Base-by-base conservation (phyloP, 1,140 invertebrate species). In the Leptopilina clavipes region DNA sequence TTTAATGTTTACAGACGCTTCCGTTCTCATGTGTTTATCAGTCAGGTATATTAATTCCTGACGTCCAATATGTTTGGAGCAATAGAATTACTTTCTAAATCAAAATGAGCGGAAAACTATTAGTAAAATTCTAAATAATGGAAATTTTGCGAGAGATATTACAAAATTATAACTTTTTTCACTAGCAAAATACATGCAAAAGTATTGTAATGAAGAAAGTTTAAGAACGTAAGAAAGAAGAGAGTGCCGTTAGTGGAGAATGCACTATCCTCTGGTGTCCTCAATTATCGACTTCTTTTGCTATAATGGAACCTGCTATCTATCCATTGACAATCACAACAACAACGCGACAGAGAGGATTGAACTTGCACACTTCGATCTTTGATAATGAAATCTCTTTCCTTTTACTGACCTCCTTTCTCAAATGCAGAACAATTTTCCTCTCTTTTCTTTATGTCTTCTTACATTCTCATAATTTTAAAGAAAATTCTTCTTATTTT, bases 321-420 rank as follows among this genome's bases (percentile, higher is more conserved):
- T 22, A 65, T 14, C 22, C 5, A 9, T n/a, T 65, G 22, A 25
- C 56, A 25, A 65, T 65, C 56, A 65, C 19, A 65, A 65, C 59
- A 52, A 59, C 37, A 40, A 65, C 25, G 0, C 31, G 25, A 65
- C 11, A 10, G 14, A 65, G 59, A 31, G 22, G 22, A 65, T 31
- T 65, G 59, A 65, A 65, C 59, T 65, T 65, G 59, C 25, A 31
- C 59, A 31, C 22, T 65, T 65, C 59, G 22, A 65, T 37, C 22
- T 65, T 65, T 31, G 59, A 65, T 37, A n/a, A 59, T 59, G 56
- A 59, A 59, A 65, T 65, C 59, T 65, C 59, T 65, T 65, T 65
- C 59, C 59, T 65, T 31, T 37, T 65, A 65, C 59, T 65, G 59
- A 1, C 59, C 59, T 65, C 22, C 59, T 31, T 65, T 31, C 25